These are phyloP conservation scores for Junonia oenone DNA, from an alignment of 2,888 invertebrate species.

Conservation along the genomic window DNA sequence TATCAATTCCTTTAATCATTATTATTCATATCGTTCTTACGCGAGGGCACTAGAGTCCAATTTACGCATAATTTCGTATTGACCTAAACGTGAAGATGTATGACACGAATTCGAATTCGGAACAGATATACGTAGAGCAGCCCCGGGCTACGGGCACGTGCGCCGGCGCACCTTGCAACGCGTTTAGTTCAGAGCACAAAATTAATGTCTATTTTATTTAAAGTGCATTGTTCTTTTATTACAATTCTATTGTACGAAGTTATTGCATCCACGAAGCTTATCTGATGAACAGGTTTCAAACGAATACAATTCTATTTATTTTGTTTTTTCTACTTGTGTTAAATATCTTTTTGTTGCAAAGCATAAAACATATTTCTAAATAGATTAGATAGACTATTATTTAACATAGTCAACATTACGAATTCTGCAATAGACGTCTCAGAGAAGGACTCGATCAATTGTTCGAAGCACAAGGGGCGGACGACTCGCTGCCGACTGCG, in stretches of 20 bases:
- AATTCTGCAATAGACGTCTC: background rate
- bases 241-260: conserved; percentile 24
- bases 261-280: conserved; percentile 1
- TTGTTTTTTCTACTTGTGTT: background rate
- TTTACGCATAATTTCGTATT: conserved; percentile 52
- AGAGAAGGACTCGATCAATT: background rate
- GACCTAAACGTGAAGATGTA: conserved; percentile 65
- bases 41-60: conserved; percentile 61
- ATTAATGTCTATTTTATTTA: conserved; percentile 55
- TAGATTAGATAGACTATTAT: background rate
- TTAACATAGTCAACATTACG: background rate
- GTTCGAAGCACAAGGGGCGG: conserved; percentile 3
- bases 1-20: conserved; percentile 73
- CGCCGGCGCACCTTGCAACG: conserved; percentile 73
- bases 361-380: too few species aligned
- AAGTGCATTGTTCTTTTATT: conserved; percentile 36
- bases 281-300: conserved; percentile 1
- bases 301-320: background rate
- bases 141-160: conserved; percentile 73
- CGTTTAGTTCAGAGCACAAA: conserved; percentile 51
- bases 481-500: conserved; percentile 11
- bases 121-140: conserved; percentile 62
- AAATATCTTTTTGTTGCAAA: too few species aligned
- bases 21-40: conserved; percentile 69
- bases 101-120: conserved; percentile 75